These are phyloP conservation scores for Thereuonema tuberculata DNA, from an alignment of 1,140 invertebrate species.

Conservation along the genomic window DNA sequence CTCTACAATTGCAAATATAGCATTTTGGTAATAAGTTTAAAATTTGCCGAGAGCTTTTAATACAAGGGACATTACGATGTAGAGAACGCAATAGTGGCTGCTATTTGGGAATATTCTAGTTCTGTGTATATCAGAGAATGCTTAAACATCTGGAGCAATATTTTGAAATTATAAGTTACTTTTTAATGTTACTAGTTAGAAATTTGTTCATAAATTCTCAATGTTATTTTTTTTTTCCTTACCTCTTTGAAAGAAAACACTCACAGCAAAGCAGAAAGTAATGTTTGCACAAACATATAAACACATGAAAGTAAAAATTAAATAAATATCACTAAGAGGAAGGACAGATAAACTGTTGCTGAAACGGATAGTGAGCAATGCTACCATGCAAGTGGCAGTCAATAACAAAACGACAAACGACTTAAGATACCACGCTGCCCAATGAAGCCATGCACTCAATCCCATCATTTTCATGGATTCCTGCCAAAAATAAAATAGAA, in stretches of 20 bases:
- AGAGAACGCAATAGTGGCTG: no score
- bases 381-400: slow-evolving; percentile 38
- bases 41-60: no score
- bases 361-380: slow-evolving; percentile 28
- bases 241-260: slow-evolving; percentile 53
- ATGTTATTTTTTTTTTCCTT: slow-evolving; percentile 15
- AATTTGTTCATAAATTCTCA: no score
- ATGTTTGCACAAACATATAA: slow-evolving; percentile 44
- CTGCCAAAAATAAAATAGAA: slow-evolving; percentile 29
- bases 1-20: no score
- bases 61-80: no score
- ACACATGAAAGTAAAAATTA: slow-evolving; percentile 44
- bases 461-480: slow-evolving; percentile 86
- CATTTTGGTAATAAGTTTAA: no score
- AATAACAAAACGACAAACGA: slow-evolving; percentile 53
- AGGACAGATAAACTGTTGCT: slow-evolving; percentile 30
- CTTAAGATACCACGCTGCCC: slow-evolving; percentile 68
- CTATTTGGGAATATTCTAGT: no score
- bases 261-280: slow-evolving; percentile 50
- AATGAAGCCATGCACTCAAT: slow-evolving; percentile 62
- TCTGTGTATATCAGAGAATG: no score
- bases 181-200: no score
- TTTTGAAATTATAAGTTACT: no score
- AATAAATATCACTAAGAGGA: slow-evolving; percentile 38
- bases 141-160: no score